Evolutionary conservation across 2,113 vertebrate genomes (phyloP).

Genomic region (Procavia capensis): DNA sequence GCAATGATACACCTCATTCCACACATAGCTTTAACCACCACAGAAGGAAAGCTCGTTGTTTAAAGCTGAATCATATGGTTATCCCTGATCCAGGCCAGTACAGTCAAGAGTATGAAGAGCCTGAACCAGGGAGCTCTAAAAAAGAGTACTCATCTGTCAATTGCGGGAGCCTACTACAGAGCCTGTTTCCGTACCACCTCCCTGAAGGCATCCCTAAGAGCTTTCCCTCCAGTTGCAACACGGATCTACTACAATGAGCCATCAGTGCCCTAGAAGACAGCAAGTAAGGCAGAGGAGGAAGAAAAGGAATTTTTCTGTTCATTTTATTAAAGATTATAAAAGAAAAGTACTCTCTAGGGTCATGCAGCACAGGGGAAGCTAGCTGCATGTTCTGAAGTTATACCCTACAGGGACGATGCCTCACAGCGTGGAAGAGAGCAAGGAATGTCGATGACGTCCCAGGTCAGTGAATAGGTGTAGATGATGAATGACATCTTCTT

Average conservation of each 20-base stretch:
- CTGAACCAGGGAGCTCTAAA: background rate
- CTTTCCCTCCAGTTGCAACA: fast-evolving
- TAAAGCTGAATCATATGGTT: fast-evolving
- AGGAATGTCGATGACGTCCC: background rate
- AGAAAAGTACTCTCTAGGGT: background rate
- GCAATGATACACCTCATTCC: too few species aligned
- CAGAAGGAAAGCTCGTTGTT: background rate
- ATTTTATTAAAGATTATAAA: background rate
- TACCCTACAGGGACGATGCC: fast-evolving
- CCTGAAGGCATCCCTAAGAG: fast-evolving
- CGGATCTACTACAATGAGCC: fast-evolving
- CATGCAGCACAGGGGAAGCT: fast-evolving
- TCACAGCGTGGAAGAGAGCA: fast-evolving
- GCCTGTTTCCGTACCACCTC: fast-evolving
- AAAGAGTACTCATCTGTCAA: background rate
- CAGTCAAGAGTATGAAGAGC: fast-evolving
- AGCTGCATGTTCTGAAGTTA: fast-evolving
- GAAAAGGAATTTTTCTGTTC: fast-evolving
- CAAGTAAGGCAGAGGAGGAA: fast-evolving
- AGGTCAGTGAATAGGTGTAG: fast-evolving
- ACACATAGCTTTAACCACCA: background rate
- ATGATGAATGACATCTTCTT: background rate
- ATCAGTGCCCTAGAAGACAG: background rate
- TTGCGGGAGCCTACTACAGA: background rate
- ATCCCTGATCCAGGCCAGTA: fast-evolving